phyloP scores from a whole-genome alignment of 2,797 vertebrate genomes.

The Clarias laeviceps region DNA sequence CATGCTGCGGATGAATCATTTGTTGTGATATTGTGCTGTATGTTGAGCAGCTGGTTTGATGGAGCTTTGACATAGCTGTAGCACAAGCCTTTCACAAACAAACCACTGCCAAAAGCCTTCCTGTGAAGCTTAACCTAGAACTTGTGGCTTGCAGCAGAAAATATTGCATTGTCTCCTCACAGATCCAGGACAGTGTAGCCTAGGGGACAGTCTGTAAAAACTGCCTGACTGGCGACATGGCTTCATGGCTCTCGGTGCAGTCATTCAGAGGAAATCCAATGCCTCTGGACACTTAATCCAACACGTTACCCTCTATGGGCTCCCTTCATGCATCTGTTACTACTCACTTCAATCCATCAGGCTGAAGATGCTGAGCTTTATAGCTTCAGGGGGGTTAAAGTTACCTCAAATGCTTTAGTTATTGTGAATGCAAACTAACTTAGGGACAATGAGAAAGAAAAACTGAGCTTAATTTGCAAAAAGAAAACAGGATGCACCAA shows the following conservation, averaged over 20 bases:
- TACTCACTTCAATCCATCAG: conserved; percentile 25
- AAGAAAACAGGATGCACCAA: neutral
- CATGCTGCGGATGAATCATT: conserved; percentile 39
- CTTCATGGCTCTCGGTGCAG: conserved; percentile 67
- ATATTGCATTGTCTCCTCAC: conserved; percentile 70
- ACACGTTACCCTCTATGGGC: conserved; percentile 10
- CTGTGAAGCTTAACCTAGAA: conserved; percentile 54
- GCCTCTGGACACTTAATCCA: conserved; percentile 38
- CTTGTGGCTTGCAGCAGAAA: conserved; percentile 66
- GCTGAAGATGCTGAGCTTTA: conserved; percentile 10
- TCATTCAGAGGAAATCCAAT: conserved; percentile 46
- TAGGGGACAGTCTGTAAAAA: conserved; percentile 76
- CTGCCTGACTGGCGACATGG: conserved; percentile 69
- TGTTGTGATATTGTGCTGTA: conserved; percentile 33
- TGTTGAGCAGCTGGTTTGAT: conserved; percentile 40
- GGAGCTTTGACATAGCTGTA: conserved; percentile 54
- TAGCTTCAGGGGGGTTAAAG: neutral
- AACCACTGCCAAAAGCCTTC: conserved; percentile 56
- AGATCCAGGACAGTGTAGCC: conserved; percentile 73
- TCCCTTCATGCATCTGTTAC: conserved; percentile 13
- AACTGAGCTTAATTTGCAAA: neutral
- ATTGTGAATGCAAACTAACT: neutral
- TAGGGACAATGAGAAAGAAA: too few species aligned
- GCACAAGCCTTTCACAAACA: conserved; percentile 59
- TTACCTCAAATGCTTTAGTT: neutral